Evolutionary conservation across 2,888 invertebrate species (phyloP).

Genomic region (Caenorhabditis drosophilae): DNA sequence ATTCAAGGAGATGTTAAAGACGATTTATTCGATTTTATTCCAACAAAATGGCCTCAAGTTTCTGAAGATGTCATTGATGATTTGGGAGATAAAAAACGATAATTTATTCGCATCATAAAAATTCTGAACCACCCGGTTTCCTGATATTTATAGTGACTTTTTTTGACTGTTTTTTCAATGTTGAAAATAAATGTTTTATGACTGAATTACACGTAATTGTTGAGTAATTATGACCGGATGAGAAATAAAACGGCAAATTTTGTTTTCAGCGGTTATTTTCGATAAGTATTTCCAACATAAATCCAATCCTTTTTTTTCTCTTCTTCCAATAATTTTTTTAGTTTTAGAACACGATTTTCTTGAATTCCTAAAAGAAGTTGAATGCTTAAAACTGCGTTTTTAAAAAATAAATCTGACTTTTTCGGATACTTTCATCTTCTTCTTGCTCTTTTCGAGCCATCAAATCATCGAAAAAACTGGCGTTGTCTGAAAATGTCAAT

Average conservation of each 20-base stretch:
- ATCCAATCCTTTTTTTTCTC: slow-evolving; percentile 27
- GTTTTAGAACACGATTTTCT: slow-evolving; percentile 16
- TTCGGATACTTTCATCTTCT: neutral
- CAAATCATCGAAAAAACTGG: neutral
- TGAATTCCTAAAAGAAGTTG: slow-evolving; percentile 17
- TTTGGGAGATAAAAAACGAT: slow-evolving; percentile 59
- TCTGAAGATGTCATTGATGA: slow-evolving; percentile 54
- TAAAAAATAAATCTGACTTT: neutral
- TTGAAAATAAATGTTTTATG: too few relatives aligned
- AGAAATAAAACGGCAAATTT: too few relatives aligned
- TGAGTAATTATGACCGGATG: neutral
- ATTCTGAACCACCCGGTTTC: too few relatives aligned
- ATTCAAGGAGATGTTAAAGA: slow-evolving; percentile 89
- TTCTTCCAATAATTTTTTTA: slow-evolving; percentile 15
- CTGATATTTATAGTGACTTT: neutral
- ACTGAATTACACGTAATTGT: slow-evolving; percentile 10
- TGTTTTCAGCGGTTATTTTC: slow-evolving; percentile 4
- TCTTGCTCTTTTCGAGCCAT: neutral
- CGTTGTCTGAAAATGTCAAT: too few relatives aligned
- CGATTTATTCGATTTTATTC: slow-evolving; percentile 94
- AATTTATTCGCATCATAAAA: slow-evolving; percentile 13
- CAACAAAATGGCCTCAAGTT: slow-evolving; percentile 87
- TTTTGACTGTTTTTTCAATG: too few relatives aligned
- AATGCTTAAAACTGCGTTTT: neutral
- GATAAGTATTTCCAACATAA: slow-evolving; percentile 26